Evolutionary conservation across 2,113 vertebrate species (phyloP), one percentile per base, ranked within the genome.

Genomic region (Vimba vimba): DNA sequence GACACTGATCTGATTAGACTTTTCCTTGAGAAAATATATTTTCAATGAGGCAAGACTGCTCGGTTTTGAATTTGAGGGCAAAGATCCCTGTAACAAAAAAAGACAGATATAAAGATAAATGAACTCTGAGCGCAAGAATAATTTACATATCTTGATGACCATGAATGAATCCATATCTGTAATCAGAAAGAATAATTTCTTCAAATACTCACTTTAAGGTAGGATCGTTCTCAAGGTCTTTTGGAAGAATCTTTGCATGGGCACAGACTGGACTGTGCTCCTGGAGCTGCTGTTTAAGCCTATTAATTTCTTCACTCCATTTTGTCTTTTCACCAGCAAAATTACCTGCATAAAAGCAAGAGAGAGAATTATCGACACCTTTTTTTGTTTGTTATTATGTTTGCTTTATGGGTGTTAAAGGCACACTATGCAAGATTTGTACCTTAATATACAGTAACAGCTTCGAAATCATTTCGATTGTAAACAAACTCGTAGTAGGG

Each of bases 201-300:
- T 80, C 0, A 33, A 15, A 88, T 12, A 88, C 91, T 91, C 87
- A 93, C 93, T 0, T 0, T 71, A 77, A 2, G 17, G 45, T 55
- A 33, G 75, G 15, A 2, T 55, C 75, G 2, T 12, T 10, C 27
- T 33, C 2, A 15, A 50, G 6, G 69, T 43, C 0, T 0, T 9
- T 0, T 9, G 55, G 0, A 4, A 1, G 0, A 0, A 17, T 0
- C 45, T 78, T 88, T 57, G 88, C 45, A 81, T 83, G 3, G 7
- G 79, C 19, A 78, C 93, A 93, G 2, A 91, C 27, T 19, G 47
- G 25, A 2, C 86, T 87, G 17, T 2, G 0, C 0, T 0, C 66
- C 0, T 0, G 13, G 23, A 89, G 21, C 15, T 68, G 55, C 6
- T 3, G 17, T 73, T 79, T 86, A 21, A 92, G 57, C 0, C 1